A percentile compares a stretch with the other conserved stretches of the same genome.
phyloP scores from a whole-genome alignment of 2,888 invertebrate species.

The Standfussiana lucernea region DNA sequence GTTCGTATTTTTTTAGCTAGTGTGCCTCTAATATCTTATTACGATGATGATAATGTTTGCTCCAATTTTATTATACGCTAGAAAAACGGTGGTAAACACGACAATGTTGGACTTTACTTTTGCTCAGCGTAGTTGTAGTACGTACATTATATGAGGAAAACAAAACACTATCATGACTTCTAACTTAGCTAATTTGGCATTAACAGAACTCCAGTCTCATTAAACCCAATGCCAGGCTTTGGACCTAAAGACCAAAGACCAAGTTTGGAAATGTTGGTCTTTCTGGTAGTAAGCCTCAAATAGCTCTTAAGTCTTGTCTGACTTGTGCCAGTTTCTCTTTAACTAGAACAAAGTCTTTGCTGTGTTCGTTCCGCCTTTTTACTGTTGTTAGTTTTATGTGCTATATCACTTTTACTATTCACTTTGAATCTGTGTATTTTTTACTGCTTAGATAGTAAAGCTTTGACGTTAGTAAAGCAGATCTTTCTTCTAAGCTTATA shows the following conservation, averaged over 20 bases:
- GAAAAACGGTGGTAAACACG: constrained; percentile 25
- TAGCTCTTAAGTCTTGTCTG: constrained; percentile 8
- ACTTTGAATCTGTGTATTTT: constrained; percentile 34
- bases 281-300: constrained; percentile 4
- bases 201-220: neutral
- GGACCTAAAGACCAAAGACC: constrained; percentile 29
- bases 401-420: constrained; percentile 35
- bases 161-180: neutral
- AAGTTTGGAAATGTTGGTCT: constrained; percentile 33
- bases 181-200: constrained; percentile 15
- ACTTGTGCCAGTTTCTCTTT: constrained; percentile 27
- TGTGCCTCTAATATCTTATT: constrained; percentile 39
- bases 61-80: constrained; percentile 34
- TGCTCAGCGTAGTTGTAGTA: neutral
- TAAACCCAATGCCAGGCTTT: neutral
- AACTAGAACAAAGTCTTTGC: constrained; percentile 28
- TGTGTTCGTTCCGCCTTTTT: constrained; percentile 48
- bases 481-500: no score
- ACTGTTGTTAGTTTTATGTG: constrained; percentile 48
- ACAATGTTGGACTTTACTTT: neutral
- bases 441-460: constrained; percentile 34
- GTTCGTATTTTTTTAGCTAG: constrained; percentile 40
- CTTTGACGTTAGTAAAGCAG: no score
- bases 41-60: constrained; percentile 23
- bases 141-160: neutral